Conservation (phyloP, 2,113 vertebrate genomes). For the Mormyrus lacerda region DNA sequence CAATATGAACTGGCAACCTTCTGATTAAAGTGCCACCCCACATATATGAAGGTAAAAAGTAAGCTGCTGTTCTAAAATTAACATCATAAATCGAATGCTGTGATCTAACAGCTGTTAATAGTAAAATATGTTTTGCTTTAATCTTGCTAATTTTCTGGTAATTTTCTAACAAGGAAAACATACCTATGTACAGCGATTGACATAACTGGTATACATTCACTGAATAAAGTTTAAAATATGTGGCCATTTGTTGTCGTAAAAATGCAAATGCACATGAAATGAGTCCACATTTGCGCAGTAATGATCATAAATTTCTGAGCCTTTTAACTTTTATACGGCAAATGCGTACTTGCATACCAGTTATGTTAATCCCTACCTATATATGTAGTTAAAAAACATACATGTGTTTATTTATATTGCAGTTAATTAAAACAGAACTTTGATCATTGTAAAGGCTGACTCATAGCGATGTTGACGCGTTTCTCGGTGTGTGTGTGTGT, state of each 20-base stretch:
- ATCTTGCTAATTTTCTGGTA: background rate
- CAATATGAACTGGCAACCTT: background rate
- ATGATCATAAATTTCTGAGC: background rate
- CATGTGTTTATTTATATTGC: background rate
- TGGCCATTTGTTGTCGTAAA: background rate
- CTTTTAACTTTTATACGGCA: background rate
- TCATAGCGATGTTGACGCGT: background rate
- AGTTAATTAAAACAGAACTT: background rate
- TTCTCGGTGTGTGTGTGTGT: background rate
- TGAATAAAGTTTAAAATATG: background rate
- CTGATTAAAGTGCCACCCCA: background rate
- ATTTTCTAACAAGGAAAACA: background rate
- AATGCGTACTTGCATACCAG: background rate
- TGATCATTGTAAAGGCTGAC: background rate
- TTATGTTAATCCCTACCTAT: background rate
- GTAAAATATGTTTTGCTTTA: background rate
- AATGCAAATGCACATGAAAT: background rate
- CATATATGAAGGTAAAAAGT: background rate
- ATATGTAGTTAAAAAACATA: background rate
- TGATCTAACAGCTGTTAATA: background rate
- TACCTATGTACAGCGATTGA: background rate
- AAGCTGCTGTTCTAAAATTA: background rate
- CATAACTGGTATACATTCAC: background rate
- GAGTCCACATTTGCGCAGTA: background rate
- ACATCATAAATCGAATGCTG: background rate